phyloP scores from a whole-genome alignment of 2,113 vertebrate species.

The Stigmatopora nigra region DNA sequence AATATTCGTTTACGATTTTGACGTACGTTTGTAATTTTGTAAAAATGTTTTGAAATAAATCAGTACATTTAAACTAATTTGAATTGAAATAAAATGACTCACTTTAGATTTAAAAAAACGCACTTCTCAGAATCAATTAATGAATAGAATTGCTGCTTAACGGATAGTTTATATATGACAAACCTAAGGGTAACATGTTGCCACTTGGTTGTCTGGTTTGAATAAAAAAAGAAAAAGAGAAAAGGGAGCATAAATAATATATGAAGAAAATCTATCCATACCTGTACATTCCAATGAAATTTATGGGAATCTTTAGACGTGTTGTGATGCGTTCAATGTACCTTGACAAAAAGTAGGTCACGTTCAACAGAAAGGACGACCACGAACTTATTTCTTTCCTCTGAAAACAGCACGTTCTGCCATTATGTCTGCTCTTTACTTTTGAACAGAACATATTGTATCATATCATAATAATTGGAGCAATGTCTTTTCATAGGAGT shows the following conservation, averaged over 20 bases:
- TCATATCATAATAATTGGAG: not conserved
- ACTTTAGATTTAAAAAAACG: no score
- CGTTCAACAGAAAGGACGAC: not conserved
- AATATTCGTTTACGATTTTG: no score
- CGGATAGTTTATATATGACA: not conserved
- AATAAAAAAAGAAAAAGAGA: no score
- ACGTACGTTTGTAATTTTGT: no score
- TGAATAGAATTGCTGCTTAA: not conserved
- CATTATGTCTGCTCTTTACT: not conserved
- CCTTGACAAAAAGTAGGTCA: not conserved
- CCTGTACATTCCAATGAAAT: no score
- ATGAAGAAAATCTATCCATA: no score
- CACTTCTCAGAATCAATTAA: not conserved
- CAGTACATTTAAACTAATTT: no score
- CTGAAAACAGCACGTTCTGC: not conserved
- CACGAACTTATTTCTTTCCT: not conserved
- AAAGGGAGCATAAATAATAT: no score
- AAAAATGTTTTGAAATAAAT: no score
- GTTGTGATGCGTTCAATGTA: conserved; percentile 12
- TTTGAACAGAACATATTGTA: not conserved
- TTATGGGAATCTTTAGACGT: no score
- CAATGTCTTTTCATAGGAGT: conserved; percentile 52
- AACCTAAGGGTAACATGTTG: not conserved
- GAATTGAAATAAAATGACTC: no score
- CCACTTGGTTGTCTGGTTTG: not conserved